These are phyloP conservation scores for Galeopterus variegatus DNA, from an alignment of 2,113 vertebrate species.

Conservation along the genomic window DNA sequence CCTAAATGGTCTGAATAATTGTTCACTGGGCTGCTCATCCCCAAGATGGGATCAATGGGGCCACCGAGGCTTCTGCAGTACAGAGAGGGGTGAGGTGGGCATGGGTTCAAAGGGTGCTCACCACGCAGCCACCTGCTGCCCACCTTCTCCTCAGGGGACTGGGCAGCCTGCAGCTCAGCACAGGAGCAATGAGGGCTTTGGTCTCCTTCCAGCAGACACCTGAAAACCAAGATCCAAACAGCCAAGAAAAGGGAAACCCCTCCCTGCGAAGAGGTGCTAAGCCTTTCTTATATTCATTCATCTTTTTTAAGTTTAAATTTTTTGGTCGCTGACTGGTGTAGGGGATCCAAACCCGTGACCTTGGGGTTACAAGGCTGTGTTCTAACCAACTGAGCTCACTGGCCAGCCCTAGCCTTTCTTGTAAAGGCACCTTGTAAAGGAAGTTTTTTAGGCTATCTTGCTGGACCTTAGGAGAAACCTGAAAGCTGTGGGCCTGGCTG, in stretches of 20 bases:
- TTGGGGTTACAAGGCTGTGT: too few species aligned
- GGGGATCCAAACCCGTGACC: too few species aligned
- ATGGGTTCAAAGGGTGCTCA: accelerated
- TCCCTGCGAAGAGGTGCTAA: not conserved
- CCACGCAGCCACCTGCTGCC: not conserved
- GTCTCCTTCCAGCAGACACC: not conserved
- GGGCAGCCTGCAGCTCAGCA: not conserved
- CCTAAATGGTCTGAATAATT: not conserved
- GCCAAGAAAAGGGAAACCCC: not conserved
- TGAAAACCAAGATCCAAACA: not conserved
- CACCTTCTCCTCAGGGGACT: not conserved
- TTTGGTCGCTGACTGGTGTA: too few species aligned
- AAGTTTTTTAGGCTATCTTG: not conserved
- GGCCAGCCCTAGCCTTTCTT: not conserved
- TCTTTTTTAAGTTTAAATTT: too few species aligned
- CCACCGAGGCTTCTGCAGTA: not conserved
- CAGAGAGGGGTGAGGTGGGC: too few species aligned
- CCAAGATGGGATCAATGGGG: not conserved
- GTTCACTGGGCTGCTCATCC: not conserved
- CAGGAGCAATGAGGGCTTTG: not conserved
- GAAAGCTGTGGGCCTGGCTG: not conserved
- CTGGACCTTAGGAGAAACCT: not conserved
- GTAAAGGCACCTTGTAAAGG: not conserved
- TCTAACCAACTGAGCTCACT: too few species aligned
- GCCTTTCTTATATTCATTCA: not conserved